Base-by-base conservation (phyloP, 1,140 invertebrate genomes). In the Calephelis nemesis region DNA sequence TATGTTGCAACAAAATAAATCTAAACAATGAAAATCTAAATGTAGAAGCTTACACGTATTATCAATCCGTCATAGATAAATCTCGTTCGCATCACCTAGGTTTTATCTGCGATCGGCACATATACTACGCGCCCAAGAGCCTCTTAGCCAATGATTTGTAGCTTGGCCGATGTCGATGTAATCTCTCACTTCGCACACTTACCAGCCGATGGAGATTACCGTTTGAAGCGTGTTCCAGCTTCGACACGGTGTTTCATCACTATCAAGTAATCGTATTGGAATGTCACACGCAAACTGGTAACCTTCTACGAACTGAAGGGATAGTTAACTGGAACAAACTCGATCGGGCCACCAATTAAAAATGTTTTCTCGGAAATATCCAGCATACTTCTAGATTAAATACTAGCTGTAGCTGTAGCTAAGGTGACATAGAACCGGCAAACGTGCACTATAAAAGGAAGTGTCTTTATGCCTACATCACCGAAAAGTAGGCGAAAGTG, bases 141-240 rank as follows among this genome's bases (percentile, higher is more conserved):
- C 69, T 71, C 73, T 71, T 69, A 69, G 68, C 66, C 69, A 69
- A 75, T 75, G 74, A 75, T 75, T 75, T 75, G 74, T 75, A 58
- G 71, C 66, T 65, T 63, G 62, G 64, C 62, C 63, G 50, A 67
- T 66, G 62, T 12, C 70, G 70, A 72, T 72, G 70, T 58, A 68
- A 72, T 72, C 66, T 72, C 70, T 68, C 68, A 60, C 64, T 65
- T 62, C 49, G 63, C 68, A 60, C 68, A 69, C 64, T 73, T 69
- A 73, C 15, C 50, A 52, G 58, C 42, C 47, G 68, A 70, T 67
- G 63, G 69, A 75, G 71, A 70, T 72, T 68, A 67, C 68, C 67
- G 64, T 63, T 72, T 62, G 47, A 62, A 67, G 65, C 65, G 60
- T 64, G 52, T 58, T 70, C 65, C 66, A 67, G 30, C 66, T 45